phyloP scores from a whole-genome alignment of 1,140 invertebrate genomes.

The Anthonomus grandis region DNA sequence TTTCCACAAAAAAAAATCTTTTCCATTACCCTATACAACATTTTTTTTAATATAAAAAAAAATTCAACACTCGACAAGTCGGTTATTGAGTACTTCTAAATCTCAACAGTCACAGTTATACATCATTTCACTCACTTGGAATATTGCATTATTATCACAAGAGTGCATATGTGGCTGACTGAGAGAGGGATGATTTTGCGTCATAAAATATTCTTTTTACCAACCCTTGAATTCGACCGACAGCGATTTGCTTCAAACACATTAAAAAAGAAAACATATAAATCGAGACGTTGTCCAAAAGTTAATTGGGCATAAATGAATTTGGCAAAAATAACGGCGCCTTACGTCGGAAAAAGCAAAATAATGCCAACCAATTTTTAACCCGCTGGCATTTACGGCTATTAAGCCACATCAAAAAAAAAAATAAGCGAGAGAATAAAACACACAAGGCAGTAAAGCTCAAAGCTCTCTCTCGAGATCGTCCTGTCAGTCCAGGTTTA shows the following conservation, averaged over 20 bases:
- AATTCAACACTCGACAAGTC: too few relatives aligned
- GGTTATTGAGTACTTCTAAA: too few relatives aligned
- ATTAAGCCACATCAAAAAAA: background rate
- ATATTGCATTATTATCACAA: too few relatives aligned
- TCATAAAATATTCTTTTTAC: conserved; percentile 1
- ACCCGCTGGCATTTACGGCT: conserved; percentile 8
- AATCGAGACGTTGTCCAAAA: background rate
- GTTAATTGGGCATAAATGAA: too few relatives aligned
- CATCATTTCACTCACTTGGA: too few relatives aligned
- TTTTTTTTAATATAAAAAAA: too few relatives aligned
- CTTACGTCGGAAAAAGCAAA: too few relatives aligned
- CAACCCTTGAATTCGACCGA: background rate
- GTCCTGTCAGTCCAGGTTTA: conserved; percentile 11
- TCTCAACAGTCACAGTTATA: too few relatives aligned
- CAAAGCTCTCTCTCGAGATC: conserved; percentile 1
- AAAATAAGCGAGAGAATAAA: conserved; percentile 14
- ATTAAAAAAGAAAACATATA: background rate
- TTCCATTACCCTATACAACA: too few relatives aligned
- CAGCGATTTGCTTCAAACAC: background rate
- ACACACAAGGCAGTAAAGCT: conserved; percentile 15
- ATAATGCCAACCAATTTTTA: conserved; percentile 2
- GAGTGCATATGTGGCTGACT: too few relatives aligned
- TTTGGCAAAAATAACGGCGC: background rate
- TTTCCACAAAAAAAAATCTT: too few relatives aligned
- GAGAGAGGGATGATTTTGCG: too few relatives aligned